Evolutionary conservation across 2,797 vertebrate species (phyloP).

Genomic region (Xenopus petersii): DNA sequence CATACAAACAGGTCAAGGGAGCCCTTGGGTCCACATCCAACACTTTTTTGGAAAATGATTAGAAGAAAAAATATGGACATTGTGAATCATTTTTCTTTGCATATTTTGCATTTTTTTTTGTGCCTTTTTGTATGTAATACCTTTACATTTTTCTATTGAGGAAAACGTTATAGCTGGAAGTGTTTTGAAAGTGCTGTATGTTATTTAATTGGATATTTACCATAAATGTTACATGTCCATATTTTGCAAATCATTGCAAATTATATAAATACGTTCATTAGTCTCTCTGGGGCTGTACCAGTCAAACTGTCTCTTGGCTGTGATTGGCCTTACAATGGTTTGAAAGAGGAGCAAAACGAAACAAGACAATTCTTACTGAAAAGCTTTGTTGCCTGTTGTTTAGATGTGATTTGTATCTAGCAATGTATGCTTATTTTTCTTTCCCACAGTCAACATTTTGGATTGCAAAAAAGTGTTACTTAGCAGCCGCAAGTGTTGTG

Average conservation of each 20-base stretch:
- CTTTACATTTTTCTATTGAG: too few species aligned
- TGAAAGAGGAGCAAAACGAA: slow-evolving; percentile 31
- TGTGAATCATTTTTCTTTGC: too few species aligned
- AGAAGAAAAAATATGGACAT: too few species aligned
- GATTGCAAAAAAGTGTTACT: slow-evolving; percentile 61
- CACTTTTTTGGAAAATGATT: too few species aligned
- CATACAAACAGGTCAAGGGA: too few species aligned
- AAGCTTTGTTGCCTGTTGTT: slow-evolving; percentile 54
- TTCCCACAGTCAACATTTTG: slow-evolving; percentile 59
- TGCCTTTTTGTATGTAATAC: too few species aligned
- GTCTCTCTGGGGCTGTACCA: slow-evolving; percentile 3
- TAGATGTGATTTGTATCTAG: slow-evolving; percentile 61
- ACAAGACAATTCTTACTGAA: slow-evolving; percentile 52
- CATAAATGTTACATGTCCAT: background rate
- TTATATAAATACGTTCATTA: slow-evolving; percentile 32
- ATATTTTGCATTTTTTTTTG: too few species aligned
- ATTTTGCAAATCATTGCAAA: background rate
- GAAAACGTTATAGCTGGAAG: too few species aligned
- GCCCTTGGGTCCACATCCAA: too few species aligned
- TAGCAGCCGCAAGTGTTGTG: slow-evolving; percentile 61
- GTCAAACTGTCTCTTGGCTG: slow-evolving; percentile 16
- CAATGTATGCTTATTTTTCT: slow-evolving; percentile 50
- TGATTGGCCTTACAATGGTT: slow-evolving; percentile 20
- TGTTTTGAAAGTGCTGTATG: too few species aligned
- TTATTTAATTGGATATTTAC: too few species aligned